Conservation (phyloP, 2,797 vertebrate species). For the Bovichtus diacanthus region DNA sequence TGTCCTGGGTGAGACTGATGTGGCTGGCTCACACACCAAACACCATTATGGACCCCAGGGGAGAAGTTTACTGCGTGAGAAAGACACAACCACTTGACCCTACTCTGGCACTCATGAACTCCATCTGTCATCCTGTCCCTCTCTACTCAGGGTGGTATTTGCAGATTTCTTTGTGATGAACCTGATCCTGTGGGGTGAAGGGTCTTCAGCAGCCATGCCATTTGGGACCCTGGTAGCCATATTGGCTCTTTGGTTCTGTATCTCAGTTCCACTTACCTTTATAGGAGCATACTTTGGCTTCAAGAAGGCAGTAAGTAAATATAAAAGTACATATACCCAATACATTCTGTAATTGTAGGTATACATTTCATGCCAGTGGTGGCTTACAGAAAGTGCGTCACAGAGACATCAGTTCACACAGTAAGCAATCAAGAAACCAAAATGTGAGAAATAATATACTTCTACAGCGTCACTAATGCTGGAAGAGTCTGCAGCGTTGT, state of each 20-base stretch:
- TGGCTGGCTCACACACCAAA: not conserved
- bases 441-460: no score
- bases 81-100: not conserved
- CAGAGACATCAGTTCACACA: not conserved
- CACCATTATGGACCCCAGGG: not conserved
- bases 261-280: slow-evolving; percentile 94
- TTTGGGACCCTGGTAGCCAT: slow-evolving; percentile 95
- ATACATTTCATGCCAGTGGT: not conserved
- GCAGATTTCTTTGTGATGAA: slow-evolving; percentile 97
- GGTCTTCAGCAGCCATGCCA: slow-evolving; percentile 94
- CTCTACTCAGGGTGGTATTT: slow-evolving; percentile 90
- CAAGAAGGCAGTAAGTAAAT: slow-evolving; percentile 92
- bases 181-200: slow-evolving; percentile 95
- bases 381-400: not conserved
- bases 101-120: not conserved
- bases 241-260: slow-evolving; percentile 95
- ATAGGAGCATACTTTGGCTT: slow-evolving; percentile 95
- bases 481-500: no score
- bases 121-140: not conserved
- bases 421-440: not conserved
- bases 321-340: not conserved
- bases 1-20: slow-evolving; percentile 90
- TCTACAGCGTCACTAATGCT: no score
- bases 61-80: not conserved
- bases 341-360: not conserved